These are phyloP conservation scores for Hemistola chrysoprasaria DNA, from an alignment of 2,888 invertebrate species.

Conservation along the genomic window DNA sequence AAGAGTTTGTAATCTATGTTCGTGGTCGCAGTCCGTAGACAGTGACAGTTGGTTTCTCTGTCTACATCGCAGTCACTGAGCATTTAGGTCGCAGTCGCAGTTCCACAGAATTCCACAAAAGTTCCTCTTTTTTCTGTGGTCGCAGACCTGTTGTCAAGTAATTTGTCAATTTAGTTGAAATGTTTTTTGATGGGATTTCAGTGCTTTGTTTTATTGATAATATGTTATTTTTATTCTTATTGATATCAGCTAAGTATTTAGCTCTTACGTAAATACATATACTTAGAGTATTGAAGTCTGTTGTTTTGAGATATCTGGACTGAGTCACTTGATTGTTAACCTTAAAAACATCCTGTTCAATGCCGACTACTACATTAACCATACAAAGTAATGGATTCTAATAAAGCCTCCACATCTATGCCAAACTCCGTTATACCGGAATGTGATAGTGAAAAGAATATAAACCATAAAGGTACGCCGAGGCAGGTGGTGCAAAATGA, in stretches of 20 bases:
- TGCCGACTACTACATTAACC: constrained; percentile 60
- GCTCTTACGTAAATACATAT: not conserved
- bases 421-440: constrained; percentile 50
- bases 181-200: constrained; percentile 15
- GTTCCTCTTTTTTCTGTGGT: constrained; percentile 1
- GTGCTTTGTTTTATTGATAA: constrained; percentile 16
- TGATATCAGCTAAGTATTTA: not conserved
- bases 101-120: no score
- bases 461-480: constrained; percentile 42
- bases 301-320: not conserved
- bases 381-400: constrained; percentile 67
- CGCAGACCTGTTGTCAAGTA: constrained; percentile 12
- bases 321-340: constrained; percentile 32
- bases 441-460: constrained; percentile 50
- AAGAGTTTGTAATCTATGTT: no score
- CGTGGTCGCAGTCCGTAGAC: no score
- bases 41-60: no score
- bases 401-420: constrained; percentile 50
- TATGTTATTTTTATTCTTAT: constrained; percentile 7
- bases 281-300: not conserved
- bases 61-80: no score
- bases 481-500: constrained; percentile 47
- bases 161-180: constrained; percentile 22
- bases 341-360: constrained; percentile 64
- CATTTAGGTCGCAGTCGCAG: no score